phyloP scores from a whole-genome alignment of 2,888 invertebrate species.

The Deilephila porcellus region DNA sequence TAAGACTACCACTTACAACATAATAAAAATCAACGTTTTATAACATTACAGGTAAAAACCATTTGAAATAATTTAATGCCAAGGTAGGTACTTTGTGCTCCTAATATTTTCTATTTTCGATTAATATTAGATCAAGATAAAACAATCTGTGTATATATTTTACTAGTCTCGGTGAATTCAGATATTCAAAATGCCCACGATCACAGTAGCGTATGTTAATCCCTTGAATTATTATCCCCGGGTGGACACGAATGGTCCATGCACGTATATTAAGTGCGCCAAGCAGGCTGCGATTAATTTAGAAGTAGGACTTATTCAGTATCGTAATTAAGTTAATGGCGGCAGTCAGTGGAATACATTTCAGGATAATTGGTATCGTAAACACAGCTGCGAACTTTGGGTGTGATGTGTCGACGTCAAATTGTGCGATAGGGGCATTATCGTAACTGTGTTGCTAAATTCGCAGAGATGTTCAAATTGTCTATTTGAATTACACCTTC shows the following conservation, averaged over 20 bases:
- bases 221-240: slow-evolving; percentile 25
- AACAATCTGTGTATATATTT: neutral
- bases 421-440: slow-evolving; percentile 36
- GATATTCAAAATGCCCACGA: slow-evolving; percentile 1
- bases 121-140: neutral
- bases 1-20: too few relatives aligned
- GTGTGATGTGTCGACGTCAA: slow-evolving; percentile 17
- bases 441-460: slow-evolving; percentile 33
- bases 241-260: slow-evolving; percentile 16
- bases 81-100: neutral
- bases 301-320: slow-evolving; percentile 22
- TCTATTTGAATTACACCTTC: neutral
- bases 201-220: neutral
- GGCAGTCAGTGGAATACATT: slow-evolving; percentile 29
- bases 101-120: neutral
- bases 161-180: neutral
- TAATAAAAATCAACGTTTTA: too few relatives aligned
- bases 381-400: slow-evolving; percentile 25
- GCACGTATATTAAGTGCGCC: slow-evolving; percentile 17
- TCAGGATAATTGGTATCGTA: slow-evolving; percentile 36
- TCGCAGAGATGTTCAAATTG: slow-evolving; percentile 8
- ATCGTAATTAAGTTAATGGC: slow-evolving; percentile 31
- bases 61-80: neutral
- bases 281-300: slow-evolving; percentile 32
- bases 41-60: too few relatives aligned